Evolutionary conservation across 2,113 vertebrate species (phyloP).

Genomic region (Daboia siamensis): DNA sequence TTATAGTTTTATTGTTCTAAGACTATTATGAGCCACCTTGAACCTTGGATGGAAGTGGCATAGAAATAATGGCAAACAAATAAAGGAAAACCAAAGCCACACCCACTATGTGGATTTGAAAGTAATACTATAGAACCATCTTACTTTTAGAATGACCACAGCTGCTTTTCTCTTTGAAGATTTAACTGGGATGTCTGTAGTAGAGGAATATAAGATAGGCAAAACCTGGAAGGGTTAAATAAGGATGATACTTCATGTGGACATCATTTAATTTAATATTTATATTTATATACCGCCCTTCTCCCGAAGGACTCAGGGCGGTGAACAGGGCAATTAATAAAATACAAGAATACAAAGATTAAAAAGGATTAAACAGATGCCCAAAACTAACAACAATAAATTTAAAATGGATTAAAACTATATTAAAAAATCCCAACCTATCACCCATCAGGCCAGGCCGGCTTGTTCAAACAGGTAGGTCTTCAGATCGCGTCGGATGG

Average conservation of each 20-base stretch:
- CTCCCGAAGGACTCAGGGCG: too few relatives aligned
- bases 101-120: not conserved
- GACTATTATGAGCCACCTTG: not conserved
- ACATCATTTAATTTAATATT: too few relatives aligned
- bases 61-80: not conserved
- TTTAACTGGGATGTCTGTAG: not conserved
- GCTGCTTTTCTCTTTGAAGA: not conserved
- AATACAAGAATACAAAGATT: too few relatives aligned
- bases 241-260: not conserved
- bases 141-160: not conserved
- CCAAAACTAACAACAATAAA: too few relatives aligned
- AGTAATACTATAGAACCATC: not conserved
- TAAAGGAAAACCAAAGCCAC: not conserved
- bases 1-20: not conserved
- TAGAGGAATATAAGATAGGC: not conserved
- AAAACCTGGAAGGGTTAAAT: not conserved
- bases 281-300: too few relatives aligned
- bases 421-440: too few relatives aligned
- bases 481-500: too few relatives aligned
- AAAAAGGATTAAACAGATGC: too few relatives aligned
- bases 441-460: too few relatives aligned
- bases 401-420: too few relatives aligned
- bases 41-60: not conserved
- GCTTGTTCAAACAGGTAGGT: too few relatives aligned
- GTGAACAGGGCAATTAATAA: too few relatives aligned